Evolutionary conservation across 2,113 vertebrate genomes (phyloP), one percentile per base, ranked within the genome.

Genomic region (Collichthys lucidus): DNA sequence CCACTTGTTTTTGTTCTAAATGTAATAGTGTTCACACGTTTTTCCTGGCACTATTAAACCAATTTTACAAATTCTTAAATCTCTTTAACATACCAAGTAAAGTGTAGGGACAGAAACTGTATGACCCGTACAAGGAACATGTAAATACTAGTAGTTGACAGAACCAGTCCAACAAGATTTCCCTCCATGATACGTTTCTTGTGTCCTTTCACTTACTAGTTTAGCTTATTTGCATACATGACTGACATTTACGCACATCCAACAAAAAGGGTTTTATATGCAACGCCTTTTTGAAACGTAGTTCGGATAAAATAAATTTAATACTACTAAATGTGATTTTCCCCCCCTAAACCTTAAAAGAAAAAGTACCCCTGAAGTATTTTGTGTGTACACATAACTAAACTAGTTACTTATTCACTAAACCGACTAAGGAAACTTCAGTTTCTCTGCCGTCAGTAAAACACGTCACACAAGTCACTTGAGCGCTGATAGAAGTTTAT

Each of bases 401-500:
- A 29, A 59, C 11, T 40, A 40, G 35, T 40, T 40, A 40, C 35
- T 40, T 8, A 40, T 40, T 40, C 35, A 40, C 35, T 40, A 40
- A 40, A 40, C 35, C 8, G 35, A 40, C 35, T 9, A 9, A 40
- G 2, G 35, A 40, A 40, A 40, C 5, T 11, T 14, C 12, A 2
- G 5, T 22, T 42, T 11, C 17, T 42, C 53, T 47, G 3, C 49
- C 3, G 15, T 16, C 44, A 68, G 19, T 52, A 29, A 65, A 62
- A 0, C 10, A 77, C 67, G 47, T 2, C 1, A 74, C 59, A 74
- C 42, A 10, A 1, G 4, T 20, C 2, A 26, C 1, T 67, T 50
- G 12, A 74, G 57, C 68, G 79, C 78, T 8, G 73, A 85, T n/a
- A 80, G 71, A 87, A 71, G 59, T 95, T 94, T 95, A 94, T 89